Conservation (phyloP, 2,113 vertebrate species). For the Porphyrio hochstetteri region DNA sequence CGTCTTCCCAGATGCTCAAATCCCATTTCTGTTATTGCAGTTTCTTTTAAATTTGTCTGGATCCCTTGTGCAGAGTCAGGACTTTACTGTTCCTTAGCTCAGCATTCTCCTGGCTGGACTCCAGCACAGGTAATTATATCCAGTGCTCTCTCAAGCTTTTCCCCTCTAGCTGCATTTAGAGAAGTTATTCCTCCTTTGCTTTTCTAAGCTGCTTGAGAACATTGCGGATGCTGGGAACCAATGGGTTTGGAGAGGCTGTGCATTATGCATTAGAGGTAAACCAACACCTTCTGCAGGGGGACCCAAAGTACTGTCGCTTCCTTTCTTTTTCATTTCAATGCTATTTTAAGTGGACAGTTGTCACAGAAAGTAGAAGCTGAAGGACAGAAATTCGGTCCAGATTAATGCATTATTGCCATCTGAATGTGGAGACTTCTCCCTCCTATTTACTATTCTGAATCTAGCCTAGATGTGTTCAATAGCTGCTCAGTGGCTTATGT, state of each 20-base stretch:
- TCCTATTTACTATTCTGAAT: constrained; percentile 34
- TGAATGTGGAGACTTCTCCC: background rate
- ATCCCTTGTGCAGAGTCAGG: constrained; percentile 40
- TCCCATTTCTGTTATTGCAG: constrained; percentile 24
- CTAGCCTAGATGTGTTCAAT: constrained; percentile 27
- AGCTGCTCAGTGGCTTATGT: constrained; percentile 25
- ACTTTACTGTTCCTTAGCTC: constrained; percentile 45
- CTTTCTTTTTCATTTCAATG: background rate
- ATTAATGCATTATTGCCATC: background rate
- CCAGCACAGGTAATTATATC: constrained; percentile 56
- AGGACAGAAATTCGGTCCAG: background rate
- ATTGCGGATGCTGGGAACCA: background rate
- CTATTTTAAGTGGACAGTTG: constrained; percentile 21
- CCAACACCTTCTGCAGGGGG: background rate
- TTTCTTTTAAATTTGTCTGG: constrained; percentile 57
- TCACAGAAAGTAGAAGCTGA: background rate
- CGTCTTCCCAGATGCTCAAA: constrained; percentile 54
- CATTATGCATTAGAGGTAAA: constrained; percentile 10
- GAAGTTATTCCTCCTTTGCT: constrained; percentile 44
- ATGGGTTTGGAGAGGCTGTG: background rate
- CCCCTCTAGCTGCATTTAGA: constrained; percentile 34
- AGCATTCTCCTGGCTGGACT: constrained; percentile 34
- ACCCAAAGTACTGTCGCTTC: background rate
- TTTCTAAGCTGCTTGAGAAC: background rate
- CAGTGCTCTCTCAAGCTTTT: constrained; percentile 31